Evolutionary conservation across 2,113 vertebrate species (phyloP), one percentile per base, ranked within the genome.

Genomic region (Python bivittatus): DNA sequence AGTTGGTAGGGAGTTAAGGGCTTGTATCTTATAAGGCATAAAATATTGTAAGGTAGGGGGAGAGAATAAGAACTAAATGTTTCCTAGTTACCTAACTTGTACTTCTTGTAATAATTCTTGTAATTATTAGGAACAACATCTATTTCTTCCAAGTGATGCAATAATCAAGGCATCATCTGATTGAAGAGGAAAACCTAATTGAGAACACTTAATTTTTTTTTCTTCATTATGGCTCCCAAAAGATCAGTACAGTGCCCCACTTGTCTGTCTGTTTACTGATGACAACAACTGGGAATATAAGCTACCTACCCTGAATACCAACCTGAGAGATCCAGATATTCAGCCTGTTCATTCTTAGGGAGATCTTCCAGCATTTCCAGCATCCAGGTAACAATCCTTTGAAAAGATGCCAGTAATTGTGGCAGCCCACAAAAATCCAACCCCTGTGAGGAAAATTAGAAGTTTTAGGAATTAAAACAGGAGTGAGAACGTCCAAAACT

Each of bases 271-370:
- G 1, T 25, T 27, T 52, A 38, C n/a, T 13, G 11, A 27, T n/a
- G n/a, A n/a, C n/a, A n/a, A n/a, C 15, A 52, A 52, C 20, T 11
- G 0, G 38, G 9, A 64, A 68, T 38, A 91, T 10, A 52, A 13
- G 6, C 9, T 0, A 56, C 13, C 15, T 4, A 20, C 20, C 61
- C 57, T 44, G 10, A 54, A 4, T 83, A 94, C 97, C 94, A 91
- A 99, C 99, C 99, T 22, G 98, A 97, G 97, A 98, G 95, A 20
- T 98, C 94, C 0, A 98, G 92, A 91, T 96, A 97, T 60, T 98
- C 96, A 1, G 84, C 92, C 57, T 90, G 90, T 22, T 99, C 97
- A 27, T 91, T 88, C 12, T 95, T 87, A 0, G 96, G 92, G 33
- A 98, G 95, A 89, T 96, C 98, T 60, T 93, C 95, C 64, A 98